Percentiles rank a stretch among this genome's conserved stretches.
Evolutionary conservation across 2,797 vertebrate species (phyloP).

Genomic region (Sylvia borin): DNA sequence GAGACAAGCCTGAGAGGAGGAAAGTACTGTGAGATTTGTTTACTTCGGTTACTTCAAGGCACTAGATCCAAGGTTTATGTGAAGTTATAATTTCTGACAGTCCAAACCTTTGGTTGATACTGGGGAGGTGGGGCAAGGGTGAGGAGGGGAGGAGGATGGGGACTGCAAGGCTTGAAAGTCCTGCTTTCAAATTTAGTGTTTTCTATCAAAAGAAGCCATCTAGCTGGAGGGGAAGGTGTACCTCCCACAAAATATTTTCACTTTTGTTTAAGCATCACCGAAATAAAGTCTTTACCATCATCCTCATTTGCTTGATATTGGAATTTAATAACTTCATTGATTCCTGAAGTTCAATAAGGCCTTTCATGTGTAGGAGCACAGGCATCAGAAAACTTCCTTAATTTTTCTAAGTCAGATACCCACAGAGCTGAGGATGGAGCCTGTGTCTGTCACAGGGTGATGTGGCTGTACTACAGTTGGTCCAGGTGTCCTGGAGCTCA

Average conservation of each 20-base stretch:
- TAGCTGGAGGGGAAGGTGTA: background rate
- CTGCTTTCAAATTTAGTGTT: background rate
- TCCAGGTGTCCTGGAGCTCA: background rate
- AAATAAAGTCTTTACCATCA: background rate
- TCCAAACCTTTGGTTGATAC: background rate
- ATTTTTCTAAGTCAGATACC: background rate
- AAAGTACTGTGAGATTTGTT: background rate
- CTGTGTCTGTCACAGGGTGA: accelerated
- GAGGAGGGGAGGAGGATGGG: accelerated
- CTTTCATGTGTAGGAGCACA: background rate
- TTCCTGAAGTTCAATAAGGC: background rate
- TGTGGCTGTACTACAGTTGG: accelerated
- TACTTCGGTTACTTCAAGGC: background rate
- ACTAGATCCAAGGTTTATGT: background rate
- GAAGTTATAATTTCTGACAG: background rate
- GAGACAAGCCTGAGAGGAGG: background rate
- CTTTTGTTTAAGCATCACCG: background rate
- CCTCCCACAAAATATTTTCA: background rate
- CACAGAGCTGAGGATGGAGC: background rate
- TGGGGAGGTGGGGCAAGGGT: accelerated
- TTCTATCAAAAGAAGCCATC: background rate
- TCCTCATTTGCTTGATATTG: background rate
- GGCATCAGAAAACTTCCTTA: background rate
- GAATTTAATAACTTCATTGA: background rate
- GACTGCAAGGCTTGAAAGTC: background rate